Base-by-base conservation (phyloP, 2,797 vertebrate species). In the Molossus molossus region DNA sequence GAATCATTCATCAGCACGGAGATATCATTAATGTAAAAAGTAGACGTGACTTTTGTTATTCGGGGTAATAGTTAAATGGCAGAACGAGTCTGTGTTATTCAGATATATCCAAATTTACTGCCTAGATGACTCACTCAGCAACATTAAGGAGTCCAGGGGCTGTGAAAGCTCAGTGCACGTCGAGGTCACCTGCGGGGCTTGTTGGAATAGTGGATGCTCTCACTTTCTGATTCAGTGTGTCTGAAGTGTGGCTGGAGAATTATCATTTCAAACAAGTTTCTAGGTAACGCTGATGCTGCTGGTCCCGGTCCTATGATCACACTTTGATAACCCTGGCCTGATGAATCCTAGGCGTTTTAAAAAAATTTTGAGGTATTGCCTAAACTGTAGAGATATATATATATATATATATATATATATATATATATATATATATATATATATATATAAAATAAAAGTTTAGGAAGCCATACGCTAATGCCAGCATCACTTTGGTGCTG, bases 161-260 rank as follows among this genome's bases (percentile, higher is more conserved):
- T 64, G 62, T 90, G 50, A 85, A 93, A 94, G 17, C n/a, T 90
- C 64, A 60, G 17, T 23, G 17, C 25, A 2, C 2, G 13, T 75
- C 1, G n/a, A 0, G 9, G 4, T 79, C 14, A 9, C 6, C 13
- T 57, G 0, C 5, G 69, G 40, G 2, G 2, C 27, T 82, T 69
- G 15, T 73, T 64, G 64, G 87, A 50, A 40, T 9, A 76, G 1
- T 0, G 0, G 23, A 60, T 27, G 6, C 7, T 91, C 17, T 86
- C 17, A 40, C n/a, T 75, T 80, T 94, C 65, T 65, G 37, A 69
- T 53, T 81, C 57, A 64, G 17, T 53, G 9, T 60, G 12, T 62
- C 27, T 65, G 60, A 37, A 25, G 7, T 75, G 1, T 48, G 23
- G 1, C 37, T 90, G 14, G 3, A 90, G 67, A 80, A 81, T 89